phyloP scores from a whole-genome alignment of 2,797 vertebrate genomes.

The Eremophila alpestris region DNA sequence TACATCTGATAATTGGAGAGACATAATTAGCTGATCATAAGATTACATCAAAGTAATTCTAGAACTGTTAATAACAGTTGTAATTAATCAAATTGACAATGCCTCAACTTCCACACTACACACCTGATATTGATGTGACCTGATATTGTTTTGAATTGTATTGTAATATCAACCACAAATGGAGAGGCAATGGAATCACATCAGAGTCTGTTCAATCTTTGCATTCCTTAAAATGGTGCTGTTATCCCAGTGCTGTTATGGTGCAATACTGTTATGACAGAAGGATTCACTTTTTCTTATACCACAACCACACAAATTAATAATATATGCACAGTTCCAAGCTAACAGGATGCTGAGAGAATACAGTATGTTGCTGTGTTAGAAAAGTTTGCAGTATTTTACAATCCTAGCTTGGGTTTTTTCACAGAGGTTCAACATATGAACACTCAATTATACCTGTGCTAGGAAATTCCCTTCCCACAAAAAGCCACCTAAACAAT shows the following conservation, averaged over 20 bases:
- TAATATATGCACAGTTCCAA: background rate
- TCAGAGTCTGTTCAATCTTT: background rate
- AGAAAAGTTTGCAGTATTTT: background rate
- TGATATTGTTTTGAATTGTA: slow-evolving; percentile 32
- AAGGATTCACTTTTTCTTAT: background rate
- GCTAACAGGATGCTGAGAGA: background rate
- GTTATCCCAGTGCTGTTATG: background rate
- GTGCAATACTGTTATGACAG: background rate
- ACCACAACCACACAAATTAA: background rate
- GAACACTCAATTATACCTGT: background rate
- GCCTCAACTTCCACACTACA: background rate
- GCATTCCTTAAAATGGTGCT: background rate
- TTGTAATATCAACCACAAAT: background rate
- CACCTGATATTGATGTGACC: background rate
- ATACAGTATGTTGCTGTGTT: background rate
- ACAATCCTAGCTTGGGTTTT: background rate
- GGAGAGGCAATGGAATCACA: background rate
- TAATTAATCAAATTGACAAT: slow-evolving; percentile 15
- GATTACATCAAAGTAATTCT: slow-evolving; percentile 52
- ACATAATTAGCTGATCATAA: slow-evolving; percentile 65
- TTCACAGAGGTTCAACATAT: background rate
- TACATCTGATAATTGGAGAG: slow-evolving; percentile 55
- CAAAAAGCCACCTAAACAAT: background rate
- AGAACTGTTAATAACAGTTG: slow-evolving; percentile 35
- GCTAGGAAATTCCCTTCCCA: background rate